Conservation (phyloP, 2,113 vertebrate species). For the Pomatorhinus ruficollis region DNA sequence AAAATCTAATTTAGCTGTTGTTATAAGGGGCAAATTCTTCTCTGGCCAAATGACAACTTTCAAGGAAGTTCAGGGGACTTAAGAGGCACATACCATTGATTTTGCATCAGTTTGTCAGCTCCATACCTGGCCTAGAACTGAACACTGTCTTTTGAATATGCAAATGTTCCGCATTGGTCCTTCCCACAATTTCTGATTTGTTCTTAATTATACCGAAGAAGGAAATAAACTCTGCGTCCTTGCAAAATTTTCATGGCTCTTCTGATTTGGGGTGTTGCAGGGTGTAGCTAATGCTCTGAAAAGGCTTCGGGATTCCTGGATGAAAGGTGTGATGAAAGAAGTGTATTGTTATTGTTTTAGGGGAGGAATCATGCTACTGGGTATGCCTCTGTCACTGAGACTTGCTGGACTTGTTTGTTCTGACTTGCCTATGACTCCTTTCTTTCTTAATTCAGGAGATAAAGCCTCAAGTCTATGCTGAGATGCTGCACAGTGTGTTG, state of each 20-base stretch:
- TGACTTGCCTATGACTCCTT: slow-evolving; percentile 66
- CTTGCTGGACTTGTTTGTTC: slow-evolving; percentile 72
- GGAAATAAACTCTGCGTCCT: slow-evolving; percentile 4
- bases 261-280: slow-evolving; percentile 67
- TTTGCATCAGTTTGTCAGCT: not conserved
- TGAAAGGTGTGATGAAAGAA: slow-evolving; percentile 68
- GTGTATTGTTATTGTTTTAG: slow-evolving; percentile 68
- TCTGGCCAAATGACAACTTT: not conserved
- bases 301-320: slow-evolving; percentile 62
- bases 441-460: slow-evolving; percentile 64
- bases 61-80: not conserved
- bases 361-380: slow-evolving; percentile 62
- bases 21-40: not conserved
- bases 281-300: slow-evolving; percentile 63
- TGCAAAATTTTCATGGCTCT: slow-evolving; percentile 50
- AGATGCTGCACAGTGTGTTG: slow-evolving; percentile 32
- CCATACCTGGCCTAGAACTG: not conserved
- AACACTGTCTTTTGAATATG: not conserved
- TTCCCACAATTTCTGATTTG: slow-evolving; percentile 5
- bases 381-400: slow-evolving; percentile 68
- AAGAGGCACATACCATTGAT: not conserved
- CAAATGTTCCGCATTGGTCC: not conserved
- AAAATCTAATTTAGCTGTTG: not conserved
- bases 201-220: slow-evolving; percentile 38
- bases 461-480: slow-evolving; percentile 60